Evolutionary conservation across 2,888 invertebrate species (phyloP), one percentile per base, ranked within the genome.

Genomic region (Drosophila subsilvestris): DNA sequence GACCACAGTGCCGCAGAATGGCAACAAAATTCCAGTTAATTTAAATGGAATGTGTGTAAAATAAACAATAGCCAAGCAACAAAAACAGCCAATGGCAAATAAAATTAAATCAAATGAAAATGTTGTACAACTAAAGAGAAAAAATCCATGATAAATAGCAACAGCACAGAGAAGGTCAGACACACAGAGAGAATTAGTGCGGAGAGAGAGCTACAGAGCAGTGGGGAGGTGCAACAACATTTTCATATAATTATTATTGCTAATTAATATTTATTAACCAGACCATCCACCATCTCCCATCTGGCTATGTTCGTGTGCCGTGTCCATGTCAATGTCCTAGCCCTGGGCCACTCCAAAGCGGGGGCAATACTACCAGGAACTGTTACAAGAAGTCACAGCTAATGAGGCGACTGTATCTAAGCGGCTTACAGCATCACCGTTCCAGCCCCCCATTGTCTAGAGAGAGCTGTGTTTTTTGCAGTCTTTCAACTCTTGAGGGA

Each of bases 241-340:
- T 74, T 63, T 74, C 74, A 69, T 78, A 83, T 69, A 75, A 70
- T 72, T 61, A 80, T 83, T 68, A 83, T 78, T 60, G 75, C 81
- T 83, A 83, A 81, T 81, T 81, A 81, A 81, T 81, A 81, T 86
- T 83, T 78, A 81, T 81, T 80, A 73, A 73, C 66, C 65, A 58
- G 43, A 14, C 53, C 27, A 12, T 8, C 22, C n/a, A 22, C 44
- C 53, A 25, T 59, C 51, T 25, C 44, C 17, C 9, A 27, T 27
- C 66, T 25, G 37, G 1, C 37, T n/a, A 37, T 37, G 14, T 37
- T n/a, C 37, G 6, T 14, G 14, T 2, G 14, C 12, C 12, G 32
- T 12, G 32, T 12, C 2, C 37, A 37, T 37, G 37, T 37, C 37
- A 37, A 37, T n/a, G 14, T 37, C 14, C 37, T 37, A 37, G 37